Conservation (phyloP, 2,797 vertebrate species). For the Rachycentron canadum region DNA sequence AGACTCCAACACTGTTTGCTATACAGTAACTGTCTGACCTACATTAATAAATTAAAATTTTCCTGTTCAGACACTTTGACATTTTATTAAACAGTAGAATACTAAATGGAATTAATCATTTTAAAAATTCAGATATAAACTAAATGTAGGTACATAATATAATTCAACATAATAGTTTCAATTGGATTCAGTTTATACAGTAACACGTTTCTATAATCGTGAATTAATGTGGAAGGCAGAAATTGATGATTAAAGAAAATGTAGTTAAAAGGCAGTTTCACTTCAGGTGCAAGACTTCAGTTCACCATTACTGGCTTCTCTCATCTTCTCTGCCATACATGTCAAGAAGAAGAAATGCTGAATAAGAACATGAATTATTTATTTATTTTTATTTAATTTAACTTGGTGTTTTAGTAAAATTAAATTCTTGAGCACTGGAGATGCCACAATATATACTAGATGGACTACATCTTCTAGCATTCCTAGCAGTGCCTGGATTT, state of each 20-base stretch:
- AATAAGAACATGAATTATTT: too few relatives aligned
- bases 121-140: background rate
- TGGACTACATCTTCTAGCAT: too few relatives aligned
- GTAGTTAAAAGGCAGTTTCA: background rate
- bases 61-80: conserved; percentile 52
- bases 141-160: background rate
- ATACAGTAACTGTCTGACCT: conserved; percentile 77
- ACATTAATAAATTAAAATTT: conserved; percentile 79
- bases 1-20: conserved; percentile 63
- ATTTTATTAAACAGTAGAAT: conserved; percentile 24
- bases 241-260: background rate
- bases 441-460: too few relatives aligned
- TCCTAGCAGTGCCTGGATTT: too few relatives aligned
- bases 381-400: too few relatives aligned
- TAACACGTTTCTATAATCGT: background rate
- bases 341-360: too few relatives aligned
- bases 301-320: too few relatives aligned
- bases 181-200: background rate
- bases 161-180: background rate
- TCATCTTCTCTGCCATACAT: background rate
- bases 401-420: too few relatives aligned
- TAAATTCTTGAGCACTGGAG: too few relatives aligned
- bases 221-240: background rate
- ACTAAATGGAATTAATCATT: background rate
- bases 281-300: too few relatives aligned